Evolutionary conservation across 2,797 vertebrate species (phyloP), one percentile per base, ranked within the genome.

Genomic region (Arctocebus calabarensis): DNA sequence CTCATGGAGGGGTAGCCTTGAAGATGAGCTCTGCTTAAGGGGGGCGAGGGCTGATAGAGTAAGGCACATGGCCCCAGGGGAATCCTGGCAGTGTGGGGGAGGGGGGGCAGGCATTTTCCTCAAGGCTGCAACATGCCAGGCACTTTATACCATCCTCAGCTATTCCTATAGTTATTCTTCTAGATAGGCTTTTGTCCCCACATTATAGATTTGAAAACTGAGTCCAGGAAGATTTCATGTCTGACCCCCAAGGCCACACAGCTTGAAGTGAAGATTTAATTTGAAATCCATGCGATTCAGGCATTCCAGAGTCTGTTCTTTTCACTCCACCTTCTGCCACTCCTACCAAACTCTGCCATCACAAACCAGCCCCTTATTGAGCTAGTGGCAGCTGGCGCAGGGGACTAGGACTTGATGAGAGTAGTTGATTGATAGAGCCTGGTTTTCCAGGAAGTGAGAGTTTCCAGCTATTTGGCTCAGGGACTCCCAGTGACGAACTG

Each of bases 121-220:
- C 57, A 25, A 83, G 96, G 25, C 23, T 64, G 32, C 23, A 11
- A 37, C 2, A 10, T 6, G 9, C 75, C 62, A 45, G 17, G 34
- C 14, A 40, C 40, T 73, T 68, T 27, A 17, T 7, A 19, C n/a
- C 16, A 37, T 32, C 40, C 79, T 90, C 17, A 19, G 52, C 13
- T 84, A 95, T 62, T 45, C 40, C 71, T 6, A 0, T 16, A 66
- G 94, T 14, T 85, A 45, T n/a, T 79, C 70, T 73, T 2, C 9
- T 10, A 78, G 40, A n/a, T 3, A 23, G 45, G 3, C 83, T 11
- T 11, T 1, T 40, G 23, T 62, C 59, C 48, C 48, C n/a, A 68
- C 75, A 87, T 89, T 52, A 45, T 7, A 83, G 88, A 79, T 79
- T 27, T 86, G 68, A 94, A 91, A 62, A 86, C 27, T 52, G 81